Evolutionary conservation across 2,888 invertebrate species (phyloP).

Genomic region (Taenaris catops): DNA sequence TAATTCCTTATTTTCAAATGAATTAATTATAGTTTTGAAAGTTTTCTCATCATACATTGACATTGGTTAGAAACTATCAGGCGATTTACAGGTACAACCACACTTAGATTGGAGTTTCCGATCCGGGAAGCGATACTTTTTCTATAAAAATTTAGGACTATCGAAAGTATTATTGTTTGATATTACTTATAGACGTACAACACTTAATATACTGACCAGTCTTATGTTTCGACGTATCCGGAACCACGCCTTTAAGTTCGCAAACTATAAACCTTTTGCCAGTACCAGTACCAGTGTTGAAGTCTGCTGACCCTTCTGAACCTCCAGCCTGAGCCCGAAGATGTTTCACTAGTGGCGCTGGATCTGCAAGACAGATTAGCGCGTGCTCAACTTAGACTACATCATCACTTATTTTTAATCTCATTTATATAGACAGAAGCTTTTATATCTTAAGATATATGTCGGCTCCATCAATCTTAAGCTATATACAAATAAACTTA

Average conservation of each 20-base stretch:
- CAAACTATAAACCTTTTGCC: slow-evolving; percentile 69
- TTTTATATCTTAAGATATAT: too few species aligned
- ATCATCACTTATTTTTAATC: too few species aligned
- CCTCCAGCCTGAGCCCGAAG: slow-evolving; percentile 36
- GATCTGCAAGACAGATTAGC: slow-evolving; percentile 62
- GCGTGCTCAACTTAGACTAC: too few species aligned
- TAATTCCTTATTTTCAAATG: slow-evolving; percentile 44
- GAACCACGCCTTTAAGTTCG: slow-evolving; percentile 58
- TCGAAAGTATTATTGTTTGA: too few species aligned
- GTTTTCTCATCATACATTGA: slow-evolving; percentile 47
- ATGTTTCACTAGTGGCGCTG: slow-evolving; percentile 51
- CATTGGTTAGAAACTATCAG: slow-evolving; percentile 26
- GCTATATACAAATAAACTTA: too few species aligned
- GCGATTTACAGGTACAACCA: slow-evolving; percentile 9
- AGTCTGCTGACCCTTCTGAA: slow-evolving; percentile 30
- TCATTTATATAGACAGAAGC: too few species aligned
- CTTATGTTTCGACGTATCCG: slow-evolving; percentile 38
- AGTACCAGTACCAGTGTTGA: slow-evolving; percentile 33
- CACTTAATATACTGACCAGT: slow-evolving; percentile 65
- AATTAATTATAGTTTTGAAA: slow-evolving; percentile 38
- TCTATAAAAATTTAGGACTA: too few species aligned
- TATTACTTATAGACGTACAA: slow-evolving; percentile 21
- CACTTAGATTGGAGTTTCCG: slow-evolving; percentile 8
- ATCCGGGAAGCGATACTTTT: too few species aligned
- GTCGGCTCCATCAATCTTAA: too few species aligned